A percentile compares a stretch with the other conserved stretches of the same genome.
Conservation (phyloP, 2,888 invertebrate species). For the Achlya flavicornis region DNA sequence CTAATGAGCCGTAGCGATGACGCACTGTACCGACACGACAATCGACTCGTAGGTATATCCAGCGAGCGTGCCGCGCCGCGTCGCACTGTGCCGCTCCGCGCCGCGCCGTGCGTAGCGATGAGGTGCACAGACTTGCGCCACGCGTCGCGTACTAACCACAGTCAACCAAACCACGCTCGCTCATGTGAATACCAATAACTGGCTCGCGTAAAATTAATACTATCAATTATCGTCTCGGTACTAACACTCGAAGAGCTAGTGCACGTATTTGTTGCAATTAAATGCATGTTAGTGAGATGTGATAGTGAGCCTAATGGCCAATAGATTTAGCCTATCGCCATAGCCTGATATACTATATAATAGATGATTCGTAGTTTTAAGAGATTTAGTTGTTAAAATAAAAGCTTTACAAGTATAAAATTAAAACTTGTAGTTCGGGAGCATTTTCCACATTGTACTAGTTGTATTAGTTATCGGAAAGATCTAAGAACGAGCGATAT, state of each 20-base stretch:
- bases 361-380: background rate
- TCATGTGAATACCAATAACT: conserved; percentile 37
- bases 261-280: background rate
- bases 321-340: too few species aligned
- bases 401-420: conserved; percentile 18
- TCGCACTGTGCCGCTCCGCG: too few species aligned
- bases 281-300: too few species aligned
- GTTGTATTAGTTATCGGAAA: conserved; percentile 31
- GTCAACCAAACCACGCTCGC: background rate
- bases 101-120: conserved; percentile 7
- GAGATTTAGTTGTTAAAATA: background rate
- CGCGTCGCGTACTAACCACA: background rate
- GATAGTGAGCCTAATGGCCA: too few species aligned
- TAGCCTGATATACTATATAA: background rate
- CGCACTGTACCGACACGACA: conserved; percentile 55
- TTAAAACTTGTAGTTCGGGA: conserved; percentile 29
- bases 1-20: conserved; percentile 71
- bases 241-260: conserved; percentile 1
- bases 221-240: conserved; percentile 26
- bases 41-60: conserved; percentile 45
- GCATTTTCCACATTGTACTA: conserved; percentile 28
- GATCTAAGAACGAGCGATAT: conserved; percentile 26
- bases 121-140: conserved; percentile 18
- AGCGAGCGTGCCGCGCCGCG: conserved; percentile 18
- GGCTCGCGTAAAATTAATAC: conserved; percentile 36